phyloP scores from a whole-genome alignment of 2,888 invertebrate species.

The Nephrocerus scutellatus region DNA sequence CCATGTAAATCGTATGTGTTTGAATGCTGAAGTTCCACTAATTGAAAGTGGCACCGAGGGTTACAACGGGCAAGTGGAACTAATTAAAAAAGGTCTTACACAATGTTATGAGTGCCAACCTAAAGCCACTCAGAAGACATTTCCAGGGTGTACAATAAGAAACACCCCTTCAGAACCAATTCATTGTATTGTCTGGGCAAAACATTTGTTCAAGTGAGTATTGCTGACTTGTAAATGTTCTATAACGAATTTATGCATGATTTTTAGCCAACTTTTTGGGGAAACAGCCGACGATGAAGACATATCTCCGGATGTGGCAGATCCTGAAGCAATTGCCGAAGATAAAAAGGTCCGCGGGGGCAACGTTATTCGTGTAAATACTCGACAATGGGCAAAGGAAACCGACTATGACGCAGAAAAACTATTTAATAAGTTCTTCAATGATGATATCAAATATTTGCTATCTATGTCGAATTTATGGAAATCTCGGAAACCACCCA shows the following conservation, averaged over 20 bases:
- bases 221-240: neutral
- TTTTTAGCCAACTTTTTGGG: slow-evolving; percentile 86
- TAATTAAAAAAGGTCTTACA: slow-evolving; percentile 77
- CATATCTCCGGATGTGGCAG: slow-evolving; percentile 94
- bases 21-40: slow-evolving; percentile 88
- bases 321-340: slow-evolving; percentile 71
- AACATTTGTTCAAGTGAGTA: slow-evolving; percentile 91
- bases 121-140: slow-evolving; percentile 84
- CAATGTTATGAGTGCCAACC: slow-evolving; percentile 97
- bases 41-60: slow-evolving; percentile 98
- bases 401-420: slow-evolving; percentile 75
- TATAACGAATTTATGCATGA: slow-evolving; percentile 5
- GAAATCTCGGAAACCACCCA: slow-evolving; percentile 82
- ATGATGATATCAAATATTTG: slow-evolving; percentile 90
- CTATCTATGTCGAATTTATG: slow-evolving; percentile 92
- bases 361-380: slow-evolving; percentile 61
- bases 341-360: slow-evolving; percentile 35
- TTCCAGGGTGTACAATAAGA: slow-evolving; percentile 96
- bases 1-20: slow-evolving; percentile 98
- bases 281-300: slow-evolving; percentile 95
- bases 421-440: slow-evolving; percentile 87
- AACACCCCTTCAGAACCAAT: slow-evolving; percentile 99
- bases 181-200: slow-evolving; percentile 99
- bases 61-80: slow-evolving; percentile 91
- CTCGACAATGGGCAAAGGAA: slow-evolving; percentile 82